These are phyloP conservation scores for Procavia capensis DNA, from an alignment of 2,113 vertebrate genomes.

Conservation along the genomic window DNA sequence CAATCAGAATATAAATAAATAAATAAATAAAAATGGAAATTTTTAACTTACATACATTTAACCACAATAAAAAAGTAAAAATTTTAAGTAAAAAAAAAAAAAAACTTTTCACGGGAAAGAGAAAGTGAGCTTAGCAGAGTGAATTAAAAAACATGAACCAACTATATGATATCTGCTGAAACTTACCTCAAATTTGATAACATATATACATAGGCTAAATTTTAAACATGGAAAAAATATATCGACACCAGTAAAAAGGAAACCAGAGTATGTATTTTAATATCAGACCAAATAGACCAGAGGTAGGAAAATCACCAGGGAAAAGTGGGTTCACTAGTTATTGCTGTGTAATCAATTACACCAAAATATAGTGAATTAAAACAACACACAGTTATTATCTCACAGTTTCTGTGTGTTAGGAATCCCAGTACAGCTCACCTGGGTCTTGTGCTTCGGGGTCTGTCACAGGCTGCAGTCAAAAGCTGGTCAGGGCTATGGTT, in stretches of 20 bases:
- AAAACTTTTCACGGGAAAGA: not conserved
- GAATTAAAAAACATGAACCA: not conserved
- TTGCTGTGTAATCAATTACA: not conserved
- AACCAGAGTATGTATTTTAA: not conserved
- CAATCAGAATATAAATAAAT: too few relatives aligned
- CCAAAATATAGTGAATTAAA: not conserved
- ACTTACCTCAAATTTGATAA: not conserved
- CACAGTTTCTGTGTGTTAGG: too few relatives aligned
- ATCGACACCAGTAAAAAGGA: not conserved
- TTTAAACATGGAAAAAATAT: not conserved
- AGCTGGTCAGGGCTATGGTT: not conserved
- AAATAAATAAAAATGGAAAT: too few relatives aligned
- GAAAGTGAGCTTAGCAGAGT: not conserved
- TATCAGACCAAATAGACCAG: not conserved
- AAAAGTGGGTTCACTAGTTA: not conserved
- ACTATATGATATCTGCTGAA: not conserved
- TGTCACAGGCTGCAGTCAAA: not conserved
- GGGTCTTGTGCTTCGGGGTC: not conserved
- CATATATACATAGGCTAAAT: not conserved
- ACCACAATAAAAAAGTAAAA: not conserved
- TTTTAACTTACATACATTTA: not conserved
- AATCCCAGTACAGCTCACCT: too few relatives aligned
- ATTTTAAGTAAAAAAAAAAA: not conserved
- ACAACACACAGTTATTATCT: not conserved
- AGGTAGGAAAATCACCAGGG: not conserved